These are phyloP conservation scores for Grammomys dolichurus DNA, from an alignment of 2,113 vertebrate species.

Conservation along the genomic window DNA sequence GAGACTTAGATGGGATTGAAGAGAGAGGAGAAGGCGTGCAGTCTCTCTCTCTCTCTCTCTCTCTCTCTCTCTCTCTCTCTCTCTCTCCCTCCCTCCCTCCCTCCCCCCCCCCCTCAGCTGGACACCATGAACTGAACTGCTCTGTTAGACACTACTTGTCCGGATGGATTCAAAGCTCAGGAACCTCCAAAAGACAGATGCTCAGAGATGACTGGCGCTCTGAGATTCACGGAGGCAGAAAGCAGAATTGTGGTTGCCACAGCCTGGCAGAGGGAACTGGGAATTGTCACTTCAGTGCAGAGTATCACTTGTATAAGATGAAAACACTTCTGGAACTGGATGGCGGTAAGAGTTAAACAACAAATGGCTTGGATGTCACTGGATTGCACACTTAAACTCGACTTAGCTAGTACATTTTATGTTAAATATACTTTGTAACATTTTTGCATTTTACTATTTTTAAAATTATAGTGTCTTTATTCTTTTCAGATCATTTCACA, in stretches of 20 bases:
- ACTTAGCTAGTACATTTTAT: neutral
- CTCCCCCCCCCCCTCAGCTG: too few species aligned
- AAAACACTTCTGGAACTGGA: neutral
- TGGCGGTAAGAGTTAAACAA: neutral
- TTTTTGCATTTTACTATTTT: neutral
- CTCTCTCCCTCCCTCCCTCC: too few species aligned
- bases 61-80: too few species aligned
- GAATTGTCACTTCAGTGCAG: neutral
- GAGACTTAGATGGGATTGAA: neutral
- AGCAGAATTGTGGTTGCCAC: neutral
- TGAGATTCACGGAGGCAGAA: neutral
- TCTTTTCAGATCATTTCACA: neutral
- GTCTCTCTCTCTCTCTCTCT: too few species aligned
- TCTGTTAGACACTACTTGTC: neutral
- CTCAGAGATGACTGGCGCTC: neutral
- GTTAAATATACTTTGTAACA: neutral
- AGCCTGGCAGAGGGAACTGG: too few species aligned
- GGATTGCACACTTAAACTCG: neutral
- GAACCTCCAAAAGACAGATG: too few species aligned
- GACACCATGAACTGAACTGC: neutral
- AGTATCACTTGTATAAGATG: neutral
- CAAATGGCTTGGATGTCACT: neutral
- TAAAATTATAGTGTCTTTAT: neutral
- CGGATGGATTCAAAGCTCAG: neutral
- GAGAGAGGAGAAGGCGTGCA: neutral